phyloP scores from a whole-genome alignment of 2,113 vertebrate genomes.

The Poecile atricapillus region DNA sequence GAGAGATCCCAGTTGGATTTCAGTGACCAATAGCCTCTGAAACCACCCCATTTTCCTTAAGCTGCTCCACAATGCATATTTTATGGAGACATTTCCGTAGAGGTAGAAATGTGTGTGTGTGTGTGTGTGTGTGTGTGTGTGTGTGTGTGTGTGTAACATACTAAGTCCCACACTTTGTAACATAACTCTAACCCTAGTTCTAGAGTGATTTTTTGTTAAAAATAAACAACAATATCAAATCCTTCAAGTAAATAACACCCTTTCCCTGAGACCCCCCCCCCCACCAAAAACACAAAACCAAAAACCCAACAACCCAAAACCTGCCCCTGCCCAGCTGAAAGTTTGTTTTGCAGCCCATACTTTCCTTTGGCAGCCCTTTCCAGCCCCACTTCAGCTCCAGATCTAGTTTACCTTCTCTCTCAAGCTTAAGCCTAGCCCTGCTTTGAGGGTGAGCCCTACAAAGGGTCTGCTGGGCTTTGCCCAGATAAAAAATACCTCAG shows the following conservation, averaged over 20 bases:
- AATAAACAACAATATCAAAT: not conserved
- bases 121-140: not conserved
- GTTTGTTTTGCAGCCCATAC: not conserved
- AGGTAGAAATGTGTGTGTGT: not conserved
- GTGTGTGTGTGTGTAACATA: not conserved
- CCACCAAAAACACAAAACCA: not conserved
- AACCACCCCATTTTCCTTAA: not conserved
- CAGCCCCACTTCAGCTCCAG: not conserved
- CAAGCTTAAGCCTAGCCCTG: not conserved
- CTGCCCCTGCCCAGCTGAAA: not conserved
- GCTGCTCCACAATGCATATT: not conserved
- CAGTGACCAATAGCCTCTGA: not conserved
- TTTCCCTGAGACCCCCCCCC: no score
- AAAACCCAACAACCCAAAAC: not conserved
- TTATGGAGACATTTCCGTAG: not conserved
- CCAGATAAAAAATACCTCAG: not conserved
- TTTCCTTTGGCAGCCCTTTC: not conserved
- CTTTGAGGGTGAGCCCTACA: not conserved
- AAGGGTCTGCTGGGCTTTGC: not conserved
- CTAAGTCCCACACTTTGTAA: not conserved
- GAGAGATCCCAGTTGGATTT: not conserved
- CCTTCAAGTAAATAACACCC: not conserved
- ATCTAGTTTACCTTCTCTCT: not conserved
- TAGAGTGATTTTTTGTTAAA: not conserved
- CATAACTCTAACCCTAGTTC: not conserved